Percentiles rank a stretch among this genome's conserved stretches.
These are phyloP conservation scores for Macrosiphum euphorbiae DNA, from an alignment of 2,888 invertebrate species.

Conservation along the genomic window DNA sequence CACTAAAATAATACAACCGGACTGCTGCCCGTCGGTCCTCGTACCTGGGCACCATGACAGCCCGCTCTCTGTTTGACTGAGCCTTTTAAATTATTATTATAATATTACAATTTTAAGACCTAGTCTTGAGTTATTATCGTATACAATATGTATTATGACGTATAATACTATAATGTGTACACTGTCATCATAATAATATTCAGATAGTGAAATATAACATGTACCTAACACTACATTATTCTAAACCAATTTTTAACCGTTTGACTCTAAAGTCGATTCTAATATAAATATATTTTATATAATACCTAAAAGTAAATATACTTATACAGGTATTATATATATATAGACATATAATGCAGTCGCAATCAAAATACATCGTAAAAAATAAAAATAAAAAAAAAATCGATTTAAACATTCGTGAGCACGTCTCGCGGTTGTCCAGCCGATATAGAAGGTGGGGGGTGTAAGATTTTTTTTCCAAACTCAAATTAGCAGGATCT, in stretches of 20 bases:
- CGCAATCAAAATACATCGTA: background rate
- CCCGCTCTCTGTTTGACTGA: no score
- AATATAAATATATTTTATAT: background rate
- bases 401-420: background rate
- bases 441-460: background rate
- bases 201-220: background rate
- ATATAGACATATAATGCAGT: background rate
- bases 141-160: background rate
- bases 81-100: no score
- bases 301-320: background rate
- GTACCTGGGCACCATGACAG: no score
- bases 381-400: conserved; percentile 2
- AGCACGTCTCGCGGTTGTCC: background rate
- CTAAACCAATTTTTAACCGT: background rate
- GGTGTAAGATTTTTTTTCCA: background rate
- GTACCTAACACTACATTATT: background rate
- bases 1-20: no score
- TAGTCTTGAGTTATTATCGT: background rate
- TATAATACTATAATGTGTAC: background rate
- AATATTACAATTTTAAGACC: background rate
- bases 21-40: no score
- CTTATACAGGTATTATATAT: background rate
- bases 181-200: background rate
- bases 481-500: background rate
- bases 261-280: background rate